Evolutionary conservation across 2,888 invertebrate species (phyloP).

Genomic region (Drosophila antonietae): DNA sequence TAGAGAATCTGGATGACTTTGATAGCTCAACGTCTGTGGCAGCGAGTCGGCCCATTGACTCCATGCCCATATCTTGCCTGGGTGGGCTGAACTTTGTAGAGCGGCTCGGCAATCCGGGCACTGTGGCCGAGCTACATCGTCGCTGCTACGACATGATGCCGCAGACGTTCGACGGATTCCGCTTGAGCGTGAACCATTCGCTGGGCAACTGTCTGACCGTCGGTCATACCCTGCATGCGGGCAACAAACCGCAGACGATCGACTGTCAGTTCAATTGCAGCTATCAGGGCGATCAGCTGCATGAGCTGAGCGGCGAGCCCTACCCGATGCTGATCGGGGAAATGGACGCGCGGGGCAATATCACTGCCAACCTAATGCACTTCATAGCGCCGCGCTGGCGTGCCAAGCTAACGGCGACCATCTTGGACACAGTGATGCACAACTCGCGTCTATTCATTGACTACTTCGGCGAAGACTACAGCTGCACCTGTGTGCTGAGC

Average conservation of each 20-base stretch:
- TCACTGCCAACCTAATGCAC: slow-evolving; percentile 29
- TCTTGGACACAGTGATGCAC: slow-evolving; percentile 15
- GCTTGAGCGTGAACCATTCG: slow-evolving; percentile 10
- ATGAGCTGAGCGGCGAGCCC: slow-evolving; percentile 15
- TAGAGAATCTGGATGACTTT: background rate
- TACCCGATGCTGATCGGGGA: slow-evolving; percentile 29
- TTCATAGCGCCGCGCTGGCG: slow-evolving; percentile 26
- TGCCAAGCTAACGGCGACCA: slow-evolving; percentile 7
- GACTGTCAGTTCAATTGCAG: slow-evolving; percentile 33
- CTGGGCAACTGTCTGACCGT: slow-evolving; percentile 11
- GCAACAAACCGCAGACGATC: background rate
- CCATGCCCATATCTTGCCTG: background rate
- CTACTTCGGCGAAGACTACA: slow-evolving; percentile 43
- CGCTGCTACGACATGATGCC: slow-evolving; percentile 35
- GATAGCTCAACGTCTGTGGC: background rate
- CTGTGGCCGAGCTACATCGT: slow-evolving; percentile 35
- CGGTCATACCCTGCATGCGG: slow-evolving; percentile 32
- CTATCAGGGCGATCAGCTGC: slow-evolving; percentile 16
- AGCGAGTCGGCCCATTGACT: background rate
- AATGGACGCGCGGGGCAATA: slow-evolving; percentile 36
- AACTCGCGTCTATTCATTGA: slow-evolving; percentile 26
- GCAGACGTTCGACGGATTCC: slow-evolving; percentile 42
- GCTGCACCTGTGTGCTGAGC: slow-evolving; percentile 29
- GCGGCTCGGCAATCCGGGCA: slow-evolving; percentile 36
- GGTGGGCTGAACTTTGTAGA: background rate